phyloP scores from a whole-genome alignment of 2,113 vertebrate species.

The Raja brachyura region DNA sequence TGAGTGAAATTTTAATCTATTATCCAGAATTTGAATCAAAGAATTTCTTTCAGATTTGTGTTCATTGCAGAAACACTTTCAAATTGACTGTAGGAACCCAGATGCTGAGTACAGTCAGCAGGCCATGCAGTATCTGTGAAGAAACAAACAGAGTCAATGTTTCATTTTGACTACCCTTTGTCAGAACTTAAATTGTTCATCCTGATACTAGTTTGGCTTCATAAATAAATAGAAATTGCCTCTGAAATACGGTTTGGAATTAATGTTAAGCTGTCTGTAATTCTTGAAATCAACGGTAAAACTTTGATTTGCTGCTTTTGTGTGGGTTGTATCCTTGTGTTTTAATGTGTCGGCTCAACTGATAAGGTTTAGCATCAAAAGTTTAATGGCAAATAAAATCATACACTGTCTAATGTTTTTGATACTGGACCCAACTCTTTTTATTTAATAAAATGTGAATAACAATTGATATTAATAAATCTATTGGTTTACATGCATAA shows the following conservation, averaged over 20 bases:
- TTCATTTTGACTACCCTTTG: no score
- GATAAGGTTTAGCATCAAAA: background rate
- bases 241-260: background rate
- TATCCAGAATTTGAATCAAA: background rate
- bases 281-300: background rate
- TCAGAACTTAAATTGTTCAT: no score
- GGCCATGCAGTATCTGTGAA: no score
- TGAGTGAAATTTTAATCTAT: background rate
- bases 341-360: background rate
- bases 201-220: background rate
- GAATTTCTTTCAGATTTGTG: background rate
- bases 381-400: background rate
- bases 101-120: no score
- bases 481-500: background rate
- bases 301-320: constrained; percentile 23
- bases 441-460: constrained; percentile 16
- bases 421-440: background rate
- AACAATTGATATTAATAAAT: background rate
- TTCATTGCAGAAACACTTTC: background rate
- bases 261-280: background rate
- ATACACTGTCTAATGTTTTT: background rate
- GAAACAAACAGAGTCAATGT: no score
- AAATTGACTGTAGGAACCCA: background rate
- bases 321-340: background rate
- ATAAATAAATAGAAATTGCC: background rate